Base-by-base conservation (phyloP, 1,140 invertebrate species). In the Brachionus rubens region DNA sequence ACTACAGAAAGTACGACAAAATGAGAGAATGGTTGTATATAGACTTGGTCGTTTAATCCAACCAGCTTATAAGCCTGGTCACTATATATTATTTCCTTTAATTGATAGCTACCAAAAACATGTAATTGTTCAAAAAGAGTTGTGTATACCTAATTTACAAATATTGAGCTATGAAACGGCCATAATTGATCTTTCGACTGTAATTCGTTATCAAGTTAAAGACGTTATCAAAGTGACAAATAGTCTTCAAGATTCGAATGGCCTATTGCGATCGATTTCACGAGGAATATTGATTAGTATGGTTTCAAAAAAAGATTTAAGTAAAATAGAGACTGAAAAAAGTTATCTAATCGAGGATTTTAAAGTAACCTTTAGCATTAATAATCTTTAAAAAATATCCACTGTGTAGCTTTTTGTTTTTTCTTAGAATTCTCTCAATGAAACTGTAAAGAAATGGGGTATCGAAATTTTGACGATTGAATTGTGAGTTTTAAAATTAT, bases 1-100 rank as follows among this genome's bases (percentile, higher is more conserved):
- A n/a, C n/a, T n/a, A n/a, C n/a, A 72, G 68, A 72, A 72, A 52
- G 68, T 72, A 21, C 36, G 21, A 50, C 30, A 72, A 50, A 75
- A 54, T 59, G 72, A 75, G 47, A 21, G 16, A 46, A 26, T 75
- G n/a, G 72, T 75, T 1, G 72, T 75, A 41, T 75, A 75, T 59
- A 36, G 72, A 54, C 48, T 75, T 24, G 72, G 72, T 16, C 48
- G 72, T 16, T 14, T 75, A 21, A 30, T 43, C 24, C 0, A 48
- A 12, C 33, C 72, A 41, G 21, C 41, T 16, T 41, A 48, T 47
- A 9, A 56, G 24, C 28, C 72, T 12, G 72, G 72, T 19, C 43
- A 54, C 40, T 28, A 54, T 75, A 5, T 75, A n/a, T 7, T 75
- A 30, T 41, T 75, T 75, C 72, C 72, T 10, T 75, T 54, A 19